These are phyloP conservation scores for Germaria angustata DNA, from an alignment of 2,888 invertebrate genomes.

Conservation along the genomic window DNA sequence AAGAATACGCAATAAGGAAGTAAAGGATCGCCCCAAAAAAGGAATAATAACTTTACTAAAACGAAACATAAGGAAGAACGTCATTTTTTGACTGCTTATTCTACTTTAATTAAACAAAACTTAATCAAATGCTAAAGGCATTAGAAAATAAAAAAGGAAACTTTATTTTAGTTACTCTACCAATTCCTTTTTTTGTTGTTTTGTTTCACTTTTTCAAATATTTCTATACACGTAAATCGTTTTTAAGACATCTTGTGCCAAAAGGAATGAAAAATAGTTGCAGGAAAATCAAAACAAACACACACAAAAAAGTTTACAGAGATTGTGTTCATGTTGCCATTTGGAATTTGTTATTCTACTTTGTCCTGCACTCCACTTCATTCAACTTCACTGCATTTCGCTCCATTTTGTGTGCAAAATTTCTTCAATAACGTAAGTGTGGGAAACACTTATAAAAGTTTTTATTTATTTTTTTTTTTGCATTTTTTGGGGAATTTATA, in stretches of 20 bases:
- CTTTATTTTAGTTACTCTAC: slow-evolving; percentile 8
- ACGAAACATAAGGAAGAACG: background rate
- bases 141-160: slow-evolving; percentile 10
- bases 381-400: slow-evolving; percentile 16
- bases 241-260: slow-evolving; percentile 42
- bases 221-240: background rate
- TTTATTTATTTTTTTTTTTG: slow-evolving; percentile 14
- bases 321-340: slow-evolving; percentile 39
- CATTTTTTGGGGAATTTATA: background rate
- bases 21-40: background rate
- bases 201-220: background rate
- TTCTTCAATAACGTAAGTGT: slow-evolving; percentile 50
- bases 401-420: slow-evolving; percentile 35
- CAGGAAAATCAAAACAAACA: background rate
- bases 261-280: slow-evolving; percentile 8
- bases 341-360: slow-evolving; percentile 34
- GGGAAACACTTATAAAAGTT: slow-evolving; percentile 58
- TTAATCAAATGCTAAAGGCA: slow-evolving; percentile 41
- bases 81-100: slow-evolving; percentile 50
- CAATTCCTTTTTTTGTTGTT: background rate
- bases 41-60: background rate
- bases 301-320: background rate
- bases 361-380: background rate
- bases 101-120: slow-evolving; percentile 56
- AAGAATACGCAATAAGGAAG: slow-evolving; percentile 19